Conservation (phyloP, 1,140 invertebrate species). For the Philaenus spumarius region DNA sequence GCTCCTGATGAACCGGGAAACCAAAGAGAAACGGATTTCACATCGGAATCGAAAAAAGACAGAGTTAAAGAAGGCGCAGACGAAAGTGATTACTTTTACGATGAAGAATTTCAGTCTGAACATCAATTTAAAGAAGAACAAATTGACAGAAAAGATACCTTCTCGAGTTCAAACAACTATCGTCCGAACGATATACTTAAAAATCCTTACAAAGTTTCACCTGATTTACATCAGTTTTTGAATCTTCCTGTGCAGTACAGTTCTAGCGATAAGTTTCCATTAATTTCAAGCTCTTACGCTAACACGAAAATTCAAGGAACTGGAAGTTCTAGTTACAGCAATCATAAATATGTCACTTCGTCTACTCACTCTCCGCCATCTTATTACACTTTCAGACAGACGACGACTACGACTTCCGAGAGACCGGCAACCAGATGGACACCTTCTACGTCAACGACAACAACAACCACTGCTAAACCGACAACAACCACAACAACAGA, state of each 20-base stretch:
- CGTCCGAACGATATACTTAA: constrained; percentile 45
- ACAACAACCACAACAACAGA: constrained; percentile 26
- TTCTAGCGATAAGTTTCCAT: constrained; percentile 50
- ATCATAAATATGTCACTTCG: constrained; percentile 49
- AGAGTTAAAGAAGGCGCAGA: not conserved
- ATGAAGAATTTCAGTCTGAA: constrained; percentile 18
- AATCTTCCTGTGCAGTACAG: constrained; percentile 62
- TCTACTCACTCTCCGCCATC: constrained; percentile 37
- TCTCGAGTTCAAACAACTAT: constrained; percentile 30
- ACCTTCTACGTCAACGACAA: constrained; percentile 19
- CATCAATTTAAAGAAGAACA: constrained; percentile 38
- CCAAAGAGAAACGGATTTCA: not conserved
- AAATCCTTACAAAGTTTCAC: constrained; percentile 37
- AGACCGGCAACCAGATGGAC: constrained; percentile 8
- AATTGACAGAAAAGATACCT: constrained; percentile 40
- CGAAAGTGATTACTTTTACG: constrained; percentile 24
- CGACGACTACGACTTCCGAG: constrained; percentile 13
- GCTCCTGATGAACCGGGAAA: constrained; percentile 8
- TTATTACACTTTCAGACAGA: constrained; percentile 25
- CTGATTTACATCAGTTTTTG: constrained; percentile 60
- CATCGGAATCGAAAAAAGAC: constrained; percentile 18
- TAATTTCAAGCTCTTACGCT: constrained; percentile 64
- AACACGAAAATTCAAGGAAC: constrained; percentile 62
- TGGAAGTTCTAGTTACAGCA: constrained; percentile 48
- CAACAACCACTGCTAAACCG: constrained; percentile 28